Percentiles rank a stretch among this genome's conserved stretches.
Evolutionary conservation across 2,797 vertebrate genomes (phyloP).

Genomic region (Macropodus opercularis): DNA sequence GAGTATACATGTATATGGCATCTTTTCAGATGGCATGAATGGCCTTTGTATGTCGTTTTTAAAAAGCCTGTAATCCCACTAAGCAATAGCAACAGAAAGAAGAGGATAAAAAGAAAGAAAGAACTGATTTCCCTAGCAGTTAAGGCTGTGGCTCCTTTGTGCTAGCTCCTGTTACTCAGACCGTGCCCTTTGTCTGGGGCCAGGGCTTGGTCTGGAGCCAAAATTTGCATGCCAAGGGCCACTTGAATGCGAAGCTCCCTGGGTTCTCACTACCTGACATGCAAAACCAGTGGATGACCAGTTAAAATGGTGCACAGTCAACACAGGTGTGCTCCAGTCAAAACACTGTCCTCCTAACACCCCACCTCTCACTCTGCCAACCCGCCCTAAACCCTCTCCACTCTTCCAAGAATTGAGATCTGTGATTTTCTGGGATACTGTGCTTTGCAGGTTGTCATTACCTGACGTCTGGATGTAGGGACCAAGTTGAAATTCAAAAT

Average conservation of each 20-base stretch:
- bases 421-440: conserved; percentile 73
- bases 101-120: conserved; percentile 42
- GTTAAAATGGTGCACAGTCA: conserved; percentile 78
- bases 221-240: conserved; percentile 83
- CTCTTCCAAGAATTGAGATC: conserved; percentile 57
- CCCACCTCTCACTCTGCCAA: background rate
- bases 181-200: conserved; percentile 67
- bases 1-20: conserved; percentile 44
- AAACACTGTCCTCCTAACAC: conserved; percentile 32
- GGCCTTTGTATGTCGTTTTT: conserved; percentile 60
- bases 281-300: conserved; percentile 83
- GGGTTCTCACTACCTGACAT: conserved; percentile 84
- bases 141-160: conserved; percentile 75
- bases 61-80: conserved; percentile 55
- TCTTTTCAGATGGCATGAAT: conserved; percentile 64
- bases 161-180: conserved; percentile 81
- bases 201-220: conserved; percentile 62
- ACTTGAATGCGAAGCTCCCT: conserved; percentile 79
- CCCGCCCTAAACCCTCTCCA: conserved; percentile 18
- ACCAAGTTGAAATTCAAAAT: too few species aligned
- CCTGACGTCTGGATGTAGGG: conserved; percentile 12
- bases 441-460: conserved; percentile 29
- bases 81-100: conserved; percentile 62
- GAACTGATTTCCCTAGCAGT: conserved; percentile 83
- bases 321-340: conserved; percentile 77